phyloP scores from a whole-genome alignment of 2,888 invertebrate species.

The Incurvaria masculella region DNA sequence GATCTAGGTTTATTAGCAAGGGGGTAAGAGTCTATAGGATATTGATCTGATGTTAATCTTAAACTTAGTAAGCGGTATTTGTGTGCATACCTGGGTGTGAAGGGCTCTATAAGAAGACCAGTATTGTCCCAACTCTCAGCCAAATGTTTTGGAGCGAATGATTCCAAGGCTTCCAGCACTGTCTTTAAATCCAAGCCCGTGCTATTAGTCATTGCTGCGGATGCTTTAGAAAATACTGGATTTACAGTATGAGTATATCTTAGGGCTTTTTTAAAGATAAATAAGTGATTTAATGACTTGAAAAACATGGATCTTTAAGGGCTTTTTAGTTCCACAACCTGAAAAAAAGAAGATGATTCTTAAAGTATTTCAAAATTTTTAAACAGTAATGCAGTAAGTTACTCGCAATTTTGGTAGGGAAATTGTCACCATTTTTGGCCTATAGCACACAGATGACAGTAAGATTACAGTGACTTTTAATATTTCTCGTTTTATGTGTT shows the following conservation, averaged over 20 bases:
- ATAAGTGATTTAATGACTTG: constrained; percentile 25
- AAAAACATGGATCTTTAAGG: too few relatives aligned
- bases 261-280: constrained; percentile 20
- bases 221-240: not conserved
- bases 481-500: too few relatives aligned
- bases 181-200: constrained; percentile 43
- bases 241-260: constrained; percentile 21
- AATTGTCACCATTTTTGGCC: too few relatives aligned
- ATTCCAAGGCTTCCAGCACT: constrained; percentile 60
- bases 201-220: constrained; percentile 10
- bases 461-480: too few relatives aligned
- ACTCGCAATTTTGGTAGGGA: too few relatives aligned
- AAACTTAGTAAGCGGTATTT: not conserved
- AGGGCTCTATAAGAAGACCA: constrained; percentile 84
- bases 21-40: not conserved
- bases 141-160: constrained; percentile 65
- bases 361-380: too few relatives aligned
- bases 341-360: too few relatives aligned
- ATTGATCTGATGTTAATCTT: not conserved
- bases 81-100: constrained; percentile 47
- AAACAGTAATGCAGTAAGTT: too few relatives aligned
- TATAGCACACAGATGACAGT: too few relatives aligned
- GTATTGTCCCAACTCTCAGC: constrained; percentile 96
- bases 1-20: too few relatives aligned
- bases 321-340: too few relatives aligned